Conservation (phyloP, 2,797 vertebrate species). For the Cirrhinus mrigala region DNA sequence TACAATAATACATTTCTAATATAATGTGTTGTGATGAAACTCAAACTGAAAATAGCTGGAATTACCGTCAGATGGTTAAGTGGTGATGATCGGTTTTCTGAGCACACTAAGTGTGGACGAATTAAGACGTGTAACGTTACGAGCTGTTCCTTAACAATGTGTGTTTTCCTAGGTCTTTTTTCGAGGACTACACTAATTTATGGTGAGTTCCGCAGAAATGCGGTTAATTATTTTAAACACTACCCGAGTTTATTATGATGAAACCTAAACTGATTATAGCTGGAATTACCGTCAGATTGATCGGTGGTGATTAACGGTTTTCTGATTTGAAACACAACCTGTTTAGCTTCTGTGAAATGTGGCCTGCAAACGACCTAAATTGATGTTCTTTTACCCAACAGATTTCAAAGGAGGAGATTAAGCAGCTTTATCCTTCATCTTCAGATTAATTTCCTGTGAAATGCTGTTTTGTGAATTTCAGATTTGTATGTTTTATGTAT, state of each 20-base stretch:
- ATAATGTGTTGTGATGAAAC: slow-evolving; percentile 82
- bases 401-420: background rate
- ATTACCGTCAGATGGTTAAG: slow-evolving; percentile 90
- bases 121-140: background rate
- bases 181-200: rapidly evolving
- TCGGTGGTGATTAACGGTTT: slow-evolving; percentile 63
- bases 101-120: slow-evolving; percentile 53
- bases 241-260: slow-evolving; percentile 42
- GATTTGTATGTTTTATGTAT: too few species aligned
- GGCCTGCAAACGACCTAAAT: background rate
- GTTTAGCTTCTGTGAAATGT: background rate
- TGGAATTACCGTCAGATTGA: slow-evolving; percentile 67
- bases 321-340: slow-evolving; percentile 38
- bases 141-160: background rate
- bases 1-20: background rate
- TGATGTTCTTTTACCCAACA: background rate
- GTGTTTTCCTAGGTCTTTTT: background rate
- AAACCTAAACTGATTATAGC: slow-evolving; percentile 63
- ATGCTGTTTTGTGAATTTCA: too few species aligned
- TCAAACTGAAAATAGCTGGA: slow-evolving; percentile 86
- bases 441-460: background rate
- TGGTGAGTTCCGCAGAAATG: background rate
- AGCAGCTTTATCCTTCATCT: background rate
- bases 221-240: background rate
- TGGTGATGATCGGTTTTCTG: slow-evolving; percentile 89